Conservation (phyloP, 2,888 invertebrate genomes). For the Ichneumoninae sp. region DNA sequence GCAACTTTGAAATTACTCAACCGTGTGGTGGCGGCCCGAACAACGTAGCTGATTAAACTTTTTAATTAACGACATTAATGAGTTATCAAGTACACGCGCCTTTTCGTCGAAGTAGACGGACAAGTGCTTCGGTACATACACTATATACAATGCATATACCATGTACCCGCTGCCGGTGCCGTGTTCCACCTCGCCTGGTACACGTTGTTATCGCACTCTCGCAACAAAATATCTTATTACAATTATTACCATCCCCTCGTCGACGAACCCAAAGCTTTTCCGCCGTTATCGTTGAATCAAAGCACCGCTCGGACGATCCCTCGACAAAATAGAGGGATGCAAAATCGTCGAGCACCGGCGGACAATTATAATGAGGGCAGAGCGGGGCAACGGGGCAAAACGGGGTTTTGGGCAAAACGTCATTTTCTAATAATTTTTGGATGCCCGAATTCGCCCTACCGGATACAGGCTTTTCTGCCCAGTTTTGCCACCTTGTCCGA, state of each 20-base stretch:
- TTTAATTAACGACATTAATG: constrained; percentile 76
- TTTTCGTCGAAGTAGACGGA: constrained; percentile 35
- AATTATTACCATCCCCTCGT: constrained; percentile 65
- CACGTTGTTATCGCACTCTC: constrained; percentile 49
- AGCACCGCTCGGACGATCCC: background rate
- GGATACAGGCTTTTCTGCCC: too few species aligned
- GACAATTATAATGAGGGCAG: background rate
- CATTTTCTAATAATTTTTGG: too few species aligned
- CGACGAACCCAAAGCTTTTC: constrained; percentile 3
- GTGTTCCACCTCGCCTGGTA: background rate
- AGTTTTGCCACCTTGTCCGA: too few species aligned
- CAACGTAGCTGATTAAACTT: constrained; percentile 73
- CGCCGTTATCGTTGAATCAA: background rate
- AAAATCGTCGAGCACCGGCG: background rate
- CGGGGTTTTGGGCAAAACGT: too few species aligned
- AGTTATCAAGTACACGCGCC: constrained; percentile 70
- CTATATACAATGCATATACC: background rate
- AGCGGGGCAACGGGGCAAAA: too few species aligned
- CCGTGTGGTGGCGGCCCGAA: constrained; percentile 48
- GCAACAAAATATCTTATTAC: constrained; percentile 68
- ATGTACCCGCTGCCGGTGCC: background rate
- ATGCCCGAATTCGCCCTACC: too few species aligned
- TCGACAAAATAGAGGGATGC: background rate
- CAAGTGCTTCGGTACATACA: constrained; percentile 7
- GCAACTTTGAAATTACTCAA: constrained; percentile 70